Conservation (phyloP, 2,888 invertebrate genomes). For the Mimachlamys varia region DNA sequence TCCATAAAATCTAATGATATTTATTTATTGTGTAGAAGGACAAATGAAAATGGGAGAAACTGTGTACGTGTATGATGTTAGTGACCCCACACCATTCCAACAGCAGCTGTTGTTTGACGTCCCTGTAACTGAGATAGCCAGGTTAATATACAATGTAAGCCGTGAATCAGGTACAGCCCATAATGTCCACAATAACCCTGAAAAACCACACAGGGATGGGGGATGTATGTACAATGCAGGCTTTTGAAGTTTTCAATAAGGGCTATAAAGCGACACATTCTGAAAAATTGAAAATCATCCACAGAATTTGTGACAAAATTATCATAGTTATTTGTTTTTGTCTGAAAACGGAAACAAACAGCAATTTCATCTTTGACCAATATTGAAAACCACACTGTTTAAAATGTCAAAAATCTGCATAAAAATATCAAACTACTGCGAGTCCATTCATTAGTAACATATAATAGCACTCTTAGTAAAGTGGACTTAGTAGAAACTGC, state of each 20-base stretch:
- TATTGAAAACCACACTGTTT: no score
- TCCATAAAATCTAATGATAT: no score
- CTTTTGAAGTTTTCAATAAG: neutral
- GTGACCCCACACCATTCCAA: constrained; percentile 9
- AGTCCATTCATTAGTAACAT: neutral
- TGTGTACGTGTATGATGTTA: neutral
- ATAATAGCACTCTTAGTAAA: neutral
- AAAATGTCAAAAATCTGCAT: constrained; percentile 14
- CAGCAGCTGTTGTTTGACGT: neutral
- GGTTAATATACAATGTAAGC: neutral
- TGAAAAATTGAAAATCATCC: neutral
- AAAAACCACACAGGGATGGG: constrained; percentile 19
- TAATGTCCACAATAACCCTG: neutral
- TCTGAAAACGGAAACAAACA: no score
- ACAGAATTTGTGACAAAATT: no score
- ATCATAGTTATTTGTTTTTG: no score
- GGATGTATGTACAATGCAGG: neutral
- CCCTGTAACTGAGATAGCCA: neutral
- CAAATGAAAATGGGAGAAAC: neutral
- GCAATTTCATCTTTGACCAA: no score
- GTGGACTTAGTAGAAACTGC: neutral
- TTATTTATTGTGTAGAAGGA: neutral
- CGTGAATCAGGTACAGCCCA: neutral
- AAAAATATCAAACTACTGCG: neutral
- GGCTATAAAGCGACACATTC: neutral